These are phyloP conservation scores for Phalacrocorax brasilianus DNA, from an alignment of 2,113 vertebrate species.

Conservation along the genomic window DNA sequence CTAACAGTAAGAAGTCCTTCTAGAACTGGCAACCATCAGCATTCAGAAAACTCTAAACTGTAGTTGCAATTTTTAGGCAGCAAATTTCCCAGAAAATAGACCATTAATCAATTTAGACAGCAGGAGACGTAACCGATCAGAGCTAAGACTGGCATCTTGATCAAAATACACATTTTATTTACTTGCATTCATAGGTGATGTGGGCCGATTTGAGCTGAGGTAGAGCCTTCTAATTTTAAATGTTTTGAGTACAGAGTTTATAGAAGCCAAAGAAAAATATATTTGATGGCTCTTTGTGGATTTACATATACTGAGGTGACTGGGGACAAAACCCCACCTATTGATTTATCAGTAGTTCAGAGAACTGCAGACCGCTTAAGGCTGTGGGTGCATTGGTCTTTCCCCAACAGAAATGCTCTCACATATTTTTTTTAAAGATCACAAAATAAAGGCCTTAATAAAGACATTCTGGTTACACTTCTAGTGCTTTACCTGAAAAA, in stretches of 20 bases:
- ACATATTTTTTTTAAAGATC: background rate
- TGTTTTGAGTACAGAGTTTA: background rate
- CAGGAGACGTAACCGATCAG: background rate
- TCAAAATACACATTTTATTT: slow-evolving; percentile 23
- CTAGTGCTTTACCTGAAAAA: background rate
- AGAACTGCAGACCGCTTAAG: background rate
- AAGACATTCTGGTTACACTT: background rate
- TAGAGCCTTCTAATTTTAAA: background rate
- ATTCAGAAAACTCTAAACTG: background rate
- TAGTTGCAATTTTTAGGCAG: slow-evolving; percentile 3
- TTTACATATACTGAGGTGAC: background rate
- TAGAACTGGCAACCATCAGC: background rate
- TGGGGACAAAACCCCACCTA: background rate
- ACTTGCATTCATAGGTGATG: background rate
- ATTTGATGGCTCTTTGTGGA: background rate
- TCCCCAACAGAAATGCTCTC: background rate
- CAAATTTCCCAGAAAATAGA: slow-evolving; percentile 35
- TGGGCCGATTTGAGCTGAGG: background rate
- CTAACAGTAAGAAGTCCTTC: background rate
- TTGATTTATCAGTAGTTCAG: background rate
- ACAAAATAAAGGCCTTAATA: background rate
- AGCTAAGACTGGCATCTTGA: background rate
- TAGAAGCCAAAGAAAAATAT: background rate
- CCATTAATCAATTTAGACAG: slow-evolving; percentile 24
- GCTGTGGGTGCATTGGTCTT: background rate